These are phyloP conservation scores for Cyrtodaria siliqua DNA, from an alignment of 2,888 invertebrate genomes.

Conservation along the genomic window DNA sequence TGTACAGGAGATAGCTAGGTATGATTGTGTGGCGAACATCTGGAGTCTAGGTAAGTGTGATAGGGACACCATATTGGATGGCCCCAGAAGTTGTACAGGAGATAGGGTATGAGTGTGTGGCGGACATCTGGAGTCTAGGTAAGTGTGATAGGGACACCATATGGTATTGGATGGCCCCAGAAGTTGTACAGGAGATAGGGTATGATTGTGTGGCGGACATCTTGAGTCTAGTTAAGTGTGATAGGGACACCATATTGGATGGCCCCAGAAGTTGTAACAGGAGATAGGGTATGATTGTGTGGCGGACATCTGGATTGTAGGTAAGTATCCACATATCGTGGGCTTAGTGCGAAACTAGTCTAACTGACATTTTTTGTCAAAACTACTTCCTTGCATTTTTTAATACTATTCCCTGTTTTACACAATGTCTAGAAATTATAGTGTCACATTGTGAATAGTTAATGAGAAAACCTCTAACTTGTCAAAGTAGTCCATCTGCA, in stretches of 20 bases:
- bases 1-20: conserved; percentile 99
- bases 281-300: conserved; percentile 99
- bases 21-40: conserved; percentile 99
- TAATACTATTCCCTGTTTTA: no score
- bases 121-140: conserved; percentile 97
- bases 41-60: conserved; percentile 92
- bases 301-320: conserved; percentile 98
- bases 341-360: no score
- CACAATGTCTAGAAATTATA: no score
- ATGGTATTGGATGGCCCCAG: conserved; percentile 99
- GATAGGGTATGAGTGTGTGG: conserved; percentile 99
- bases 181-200: conserved; percentile 99
- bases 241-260: conserved; percentile 93
- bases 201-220: conserved; percentile 99
- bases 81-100: conserved; percentile 98
- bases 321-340: no score
- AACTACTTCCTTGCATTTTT: no score
- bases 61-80: conserved; percentile 94
- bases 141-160: no score
- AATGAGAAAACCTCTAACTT: no score
- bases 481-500: no score
- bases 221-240: conserved; percentile 92
- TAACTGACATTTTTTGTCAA: no score
- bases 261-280: conserved; percentile 97
- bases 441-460: no score